These are phyloP conservation scores for Lineus longissimus DNA, from an alignment of 1,140 invertebrate genomes.

Conservation along the genomic window DNA sequence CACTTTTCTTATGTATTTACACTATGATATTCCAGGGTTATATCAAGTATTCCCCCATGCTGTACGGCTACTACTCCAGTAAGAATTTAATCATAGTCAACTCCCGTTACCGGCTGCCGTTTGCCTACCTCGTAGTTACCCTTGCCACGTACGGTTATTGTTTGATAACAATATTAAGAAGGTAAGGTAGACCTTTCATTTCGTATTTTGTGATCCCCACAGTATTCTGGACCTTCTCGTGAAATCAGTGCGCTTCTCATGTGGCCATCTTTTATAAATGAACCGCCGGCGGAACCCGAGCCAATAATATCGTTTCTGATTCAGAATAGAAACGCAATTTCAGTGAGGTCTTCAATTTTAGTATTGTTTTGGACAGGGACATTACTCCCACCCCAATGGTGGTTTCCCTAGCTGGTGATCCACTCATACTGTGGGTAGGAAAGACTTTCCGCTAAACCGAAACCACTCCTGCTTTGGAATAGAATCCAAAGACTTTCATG, in stretches of 20 bases:
- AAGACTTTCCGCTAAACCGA: too few relatives aligned
- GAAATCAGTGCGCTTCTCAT: too few relatives aligned
- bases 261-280: not conserved
- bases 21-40: constrained; percentile 62
- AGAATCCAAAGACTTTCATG: too few relatives aligned
- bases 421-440: too few relatives aligned
- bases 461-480: too few relatives aligned
- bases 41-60: constrained; percentile 88
- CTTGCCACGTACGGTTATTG: constrained; percentile 87
- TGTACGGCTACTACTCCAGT: constrained; percentile 89
- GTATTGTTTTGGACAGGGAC: too few relatives aligned
- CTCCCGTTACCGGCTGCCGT: constrained; percentile 71
- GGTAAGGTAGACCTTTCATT: constrained; percentile 62
- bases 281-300: not conserved
- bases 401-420: too few relatives aligned
- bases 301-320: not conserved
- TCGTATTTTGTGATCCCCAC: not conserved
- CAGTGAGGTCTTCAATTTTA: not conserved
- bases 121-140: constrained; percentile 89
- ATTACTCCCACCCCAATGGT: too few relatives aligned
- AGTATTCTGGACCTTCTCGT: not conserved
- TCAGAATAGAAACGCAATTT: not conserved
- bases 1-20: not conserved
- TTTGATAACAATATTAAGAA: constrained; percentile 87
- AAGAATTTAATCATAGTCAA: constrained; percentile 67